phyloP scores from a whole-genome alignment of 1,140 invertebrate genomes.

The Parasteatoda tepidariorum region DNA sequence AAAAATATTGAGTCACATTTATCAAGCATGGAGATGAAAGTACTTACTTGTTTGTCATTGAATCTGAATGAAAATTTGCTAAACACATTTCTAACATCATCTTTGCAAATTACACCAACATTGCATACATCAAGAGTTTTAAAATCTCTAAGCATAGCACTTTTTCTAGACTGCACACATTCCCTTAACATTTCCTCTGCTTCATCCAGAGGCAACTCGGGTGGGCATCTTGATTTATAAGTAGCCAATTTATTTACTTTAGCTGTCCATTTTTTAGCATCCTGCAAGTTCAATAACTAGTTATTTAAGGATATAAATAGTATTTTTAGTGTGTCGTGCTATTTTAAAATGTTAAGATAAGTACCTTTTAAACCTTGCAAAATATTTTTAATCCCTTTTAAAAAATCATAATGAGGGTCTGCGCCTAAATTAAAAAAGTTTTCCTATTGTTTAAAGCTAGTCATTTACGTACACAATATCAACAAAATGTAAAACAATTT shows the following conservation, averaged over 20 bases:
- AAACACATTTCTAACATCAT: slow-evolving; percentile 25
- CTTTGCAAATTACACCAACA: slow-evolving; percentile 48
- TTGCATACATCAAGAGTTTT: slow-evolving; percentile 37
- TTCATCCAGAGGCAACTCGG: slow-evolving; percentile 38
- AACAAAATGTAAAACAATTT: no score
- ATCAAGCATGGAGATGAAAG: no score
- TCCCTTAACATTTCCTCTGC: slow-evolving; percentile 30
- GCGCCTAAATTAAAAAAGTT: no score
- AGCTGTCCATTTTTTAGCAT: slow-evolving; percentile 34
- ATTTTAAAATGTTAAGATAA: no score
- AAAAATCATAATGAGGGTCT: no score
- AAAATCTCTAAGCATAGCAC: slow-evolving; percentile 42
- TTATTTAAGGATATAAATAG: no score
- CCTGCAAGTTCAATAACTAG: not conserved
- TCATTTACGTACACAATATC: no score
- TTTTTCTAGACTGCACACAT: slow-evolving; percentile 30
- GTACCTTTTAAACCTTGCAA: no score
- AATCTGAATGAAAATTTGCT: slow-evolving; percentile 41
- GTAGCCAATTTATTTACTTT: slow-evolving; percentile 34
- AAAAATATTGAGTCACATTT: no score
- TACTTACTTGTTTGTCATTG: slow-evolving; percentile 44
- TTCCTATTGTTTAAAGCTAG: no score
- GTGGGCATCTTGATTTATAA: slow-evolving; percentile 28
- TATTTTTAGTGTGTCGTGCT: no score
- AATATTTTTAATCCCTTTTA: no score